Evolutionary conservation across 1,140 invertebrate species (phyloP).

Genomic region (Atta colombica): DNA sequence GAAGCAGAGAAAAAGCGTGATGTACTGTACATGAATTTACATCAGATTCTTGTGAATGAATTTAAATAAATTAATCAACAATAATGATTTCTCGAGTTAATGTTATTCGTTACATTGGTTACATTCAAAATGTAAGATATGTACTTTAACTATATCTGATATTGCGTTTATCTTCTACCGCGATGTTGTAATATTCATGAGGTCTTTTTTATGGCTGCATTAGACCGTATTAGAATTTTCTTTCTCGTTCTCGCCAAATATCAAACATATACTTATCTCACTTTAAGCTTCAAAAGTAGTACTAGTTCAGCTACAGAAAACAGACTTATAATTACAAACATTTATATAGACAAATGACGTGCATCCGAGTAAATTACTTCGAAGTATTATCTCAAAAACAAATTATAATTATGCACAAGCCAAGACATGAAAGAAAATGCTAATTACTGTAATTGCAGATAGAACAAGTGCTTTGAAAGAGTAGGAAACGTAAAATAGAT

Average conservation of each 20-base stretch:
- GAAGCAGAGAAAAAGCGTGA: neutral
- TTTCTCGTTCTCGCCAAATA: too few relatives aligned
- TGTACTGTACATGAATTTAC: neutral
- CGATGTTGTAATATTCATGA: neutral
- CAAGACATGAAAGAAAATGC: neutral
- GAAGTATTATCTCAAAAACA: neutral
- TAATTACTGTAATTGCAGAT: neutral
- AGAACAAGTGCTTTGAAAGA: neutral
- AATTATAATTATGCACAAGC: neutral
- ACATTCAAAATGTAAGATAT: neutral
- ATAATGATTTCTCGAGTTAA: slow-evolving; percentile 9
- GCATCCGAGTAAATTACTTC: neutral
- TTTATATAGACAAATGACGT: neutral
- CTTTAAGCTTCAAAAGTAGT: too few relatives aligned
- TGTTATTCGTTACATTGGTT: neutral
- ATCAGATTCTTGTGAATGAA: neutral
- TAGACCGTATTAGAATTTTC: too few relatives aligned
- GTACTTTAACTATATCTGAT: neutral
- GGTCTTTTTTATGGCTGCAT: too few relatives aligned
- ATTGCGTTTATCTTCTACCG: neutral
- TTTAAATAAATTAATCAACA: slow-evolving; percentile 35
- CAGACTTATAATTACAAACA: neutral
- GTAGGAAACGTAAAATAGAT: neutral
- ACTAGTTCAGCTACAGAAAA: too few relatives aligned
- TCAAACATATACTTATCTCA: too few relatives aligned